Percentiles rank a stretch among this genome's conserved stretches.
phyloP scores from a whole-genome alignment of 1,140 invertebrate genomes.

The Zaprionus taronus region DNA sequence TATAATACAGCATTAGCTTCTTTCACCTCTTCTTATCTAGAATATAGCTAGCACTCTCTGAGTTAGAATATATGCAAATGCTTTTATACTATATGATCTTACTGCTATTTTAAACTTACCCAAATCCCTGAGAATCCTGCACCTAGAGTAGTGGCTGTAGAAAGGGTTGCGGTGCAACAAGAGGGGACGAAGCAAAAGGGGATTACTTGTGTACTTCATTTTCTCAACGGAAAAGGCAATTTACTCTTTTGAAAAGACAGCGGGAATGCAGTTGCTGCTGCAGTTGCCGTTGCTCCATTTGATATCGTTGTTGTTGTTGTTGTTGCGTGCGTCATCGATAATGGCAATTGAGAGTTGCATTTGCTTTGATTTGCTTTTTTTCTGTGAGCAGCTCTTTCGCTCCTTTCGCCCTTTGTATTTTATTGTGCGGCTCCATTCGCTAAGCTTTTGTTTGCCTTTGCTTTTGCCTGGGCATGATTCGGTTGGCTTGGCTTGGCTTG shows the following conservation, averaged over 20 bases:
- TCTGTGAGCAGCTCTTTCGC: slow-evolving; percentile 15
- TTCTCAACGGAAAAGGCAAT: slow-evolving; percentile 57
- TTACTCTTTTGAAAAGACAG: slow-evolving; percentile 47
- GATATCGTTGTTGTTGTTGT: slow-evolving; percentile 30
- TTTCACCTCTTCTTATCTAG: no score
- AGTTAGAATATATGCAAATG: no score
- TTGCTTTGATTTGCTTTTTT: slow-evolving; percentile 73
- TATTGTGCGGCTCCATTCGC: slow-evolving; percentile 50
- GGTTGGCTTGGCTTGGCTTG: slow-evolving; percentile 50
- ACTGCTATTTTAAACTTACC: neutral
- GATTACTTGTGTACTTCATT: slow-evolving; percentile 22
- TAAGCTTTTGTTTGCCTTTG: slow-evolving; percentile 74
- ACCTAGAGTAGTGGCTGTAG: neutral
- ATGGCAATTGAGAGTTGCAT: slow-evolving; percentile 78
- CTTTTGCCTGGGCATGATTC: slow-evolving; percentile 56
- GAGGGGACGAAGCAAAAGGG: neutral
- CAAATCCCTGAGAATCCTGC: neutral
- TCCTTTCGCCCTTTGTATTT: slow-evolving; percentile 7
- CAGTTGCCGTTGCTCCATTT: neutral
- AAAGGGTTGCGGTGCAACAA: neutral
- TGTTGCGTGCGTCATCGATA: slow-evolving; percentile 58
- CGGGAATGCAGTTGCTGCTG: slow-evolving; percentile 15
- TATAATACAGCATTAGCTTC: no score
- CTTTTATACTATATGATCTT: neutral
- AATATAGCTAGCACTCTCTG: no score